These are phyloP conservation scores for Helicoverpa zea DNA, from an alignment of 1,140 invertebrate genomes.

Conservation along the genomic window DNA sequence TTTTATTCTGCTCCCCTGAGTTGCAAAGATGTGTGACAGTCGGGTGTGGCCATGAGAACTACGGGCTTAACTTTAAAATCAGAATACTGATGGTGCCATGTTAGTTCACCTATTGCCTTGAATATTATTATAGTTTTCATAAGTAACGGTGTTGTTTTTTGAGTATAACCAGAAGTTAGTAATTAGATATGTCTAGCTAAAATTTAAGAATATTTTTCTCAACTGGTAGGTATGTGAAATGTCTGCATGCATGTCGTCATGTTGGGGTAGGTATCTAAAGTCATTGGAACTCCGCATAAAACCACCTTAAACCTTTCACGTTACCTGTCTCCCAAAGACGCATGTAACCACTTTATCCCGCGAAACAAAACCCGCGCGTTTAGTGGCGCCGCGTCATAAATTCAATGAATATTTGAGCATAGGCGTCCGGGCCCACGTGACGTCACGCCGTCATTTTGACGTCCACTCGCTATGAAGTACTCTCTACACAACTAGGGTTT, in stretches of 20 bases:
- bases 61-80: not conserved
- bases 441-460: conserved; percentile 35
- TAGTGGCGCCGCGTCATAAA: conserved; percentile 23
- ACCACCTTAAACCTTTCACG: too few species aligned
- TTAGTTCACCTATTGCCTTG: too few species aligned
- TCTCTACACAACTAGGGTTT: not conserved
- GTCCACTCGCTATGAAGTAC: conserved; percentile 3
- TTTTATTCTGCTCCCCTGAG: conserved; percentile 35
- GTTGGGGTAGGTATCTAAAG: too few species aligned
- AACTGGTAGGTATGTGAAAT: too few species aligned
- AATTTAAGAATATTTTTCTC: too few species aligned
- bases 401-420: conserved; percentile 43
- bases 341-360: not conserved
- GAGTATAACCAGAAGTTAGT: too few species aligned
- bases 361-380: not conserved
- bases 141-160: too few species aligned
- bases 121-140: too few species aligned
- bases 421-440: conserved; percentile 7
- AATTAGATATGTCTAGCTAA: too few species aligned
- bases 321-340: not conserved
- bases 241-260: too few species aligned
- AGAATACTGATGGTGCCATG: too few species aligned
- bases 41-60: not conserved
- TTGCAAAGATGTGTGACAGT: conserved; percentile 39
- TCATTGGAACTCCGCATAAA: too few species aligned